Evolutionary conservation across 2,797 vertebrate species (phyloP), one percentile per base, ranked within the genome.

Genomic region (Oryzias dopingdopingensis): DNA sequence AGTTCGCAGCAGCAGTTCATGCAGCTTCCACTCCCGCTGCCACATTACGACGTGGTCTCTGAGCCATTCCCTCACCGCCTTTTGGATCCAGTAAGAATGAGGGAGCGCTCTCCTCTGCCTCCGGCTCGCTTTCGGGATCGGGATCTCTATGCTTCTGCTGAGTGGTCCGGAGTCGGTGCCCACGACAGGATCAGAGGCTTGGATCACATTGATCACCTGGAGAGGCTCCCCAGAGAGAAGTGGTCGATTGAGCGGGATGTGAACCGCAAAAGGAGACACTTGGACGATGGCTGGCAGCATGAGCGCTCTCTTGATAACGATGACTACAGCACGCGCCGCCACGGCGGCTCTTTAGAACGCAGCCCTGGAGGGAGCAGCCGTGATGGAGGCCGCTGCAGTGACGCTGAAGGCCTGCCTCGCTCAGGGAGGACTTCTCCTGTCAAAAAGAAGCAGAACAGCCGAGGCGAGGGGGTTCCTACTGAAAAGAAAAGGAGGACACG

Each of bases 221-320:
- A 93, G 49, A 85, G 91, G 10, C 92, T 92, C 52, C 41, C 89
- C 4, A 83, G 92, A 45, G 96, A 98, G 15, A 79, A 91, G 52
- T 99, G 97, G 97, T 89, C 95, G 10, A 62, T 94, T 59, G 96
- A 96, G 62, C 86, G 93, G 32, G 96, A 97, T 40, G 89, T 88
- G 17, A 88, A 89, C 4, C 91, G 94, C 65, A 98, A 96, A 79
- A 89, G 95, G 52, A 93, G 94, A 40, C 90, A 91, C 64, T 82
- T 91, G 1, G 94, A 95, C 42, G 95, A 97, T 0, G 91, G 91
- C 16, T 89, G 95, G 45, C 93, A 93, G 62, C 77, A 88, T 67
- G 96, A 97, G 50, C 94, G 89, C 23, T 97, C 96, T 3, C 95
- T 96, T 0, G 95, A 97, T 60, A 90, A 89, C 0, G 70, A 50